Percentiles rank a stretch among this genome's conserved stretches.
Conservation (phyloP, 1,140 invertebrate genomes). For the Wiebesia pumilae region DNA sequence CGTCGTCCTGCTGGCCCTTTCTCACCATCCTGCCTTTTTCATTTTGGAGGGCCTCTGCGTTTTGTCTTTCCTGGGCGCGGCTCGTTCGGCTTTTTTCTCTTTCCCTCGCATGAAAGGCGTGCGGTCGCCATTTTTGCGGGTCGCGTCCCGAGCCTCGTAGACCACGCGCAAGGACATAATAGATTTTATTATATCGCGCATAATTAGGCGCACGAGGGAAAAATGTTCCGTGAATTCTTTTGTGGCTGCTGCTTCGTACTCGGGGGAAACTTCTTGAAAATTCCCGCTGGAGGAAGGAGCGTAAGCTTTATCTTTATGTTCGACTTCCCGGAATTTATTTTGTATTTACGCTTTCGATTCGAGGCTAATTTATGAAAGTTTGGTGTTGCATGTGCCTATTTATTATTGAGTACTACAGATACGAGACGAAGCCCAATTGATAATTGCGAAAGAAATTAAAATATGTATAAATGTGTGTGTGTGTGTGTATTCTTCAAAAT, state of each 20-base stretch:
- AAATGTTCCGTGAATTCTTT: background rate
- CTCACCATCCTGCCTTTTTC: background rate
- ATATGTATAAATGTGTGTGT: background rate
- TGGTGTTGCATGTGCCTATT: background rate
- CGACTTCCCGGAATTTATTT: background rate
- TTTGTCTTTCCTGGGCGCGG: background rate
- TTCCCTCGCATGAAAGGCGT: background rate
- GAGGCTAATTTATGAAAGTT: background rate
- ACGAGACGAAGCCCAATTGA: background rate
- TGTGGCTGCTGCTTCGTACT: background rate
- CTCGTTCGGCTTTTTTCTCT: background rate
- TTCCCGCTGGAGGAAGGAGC: background rate
- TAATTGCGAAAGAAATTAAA: background rate
- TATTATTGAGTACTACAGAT: background rate
- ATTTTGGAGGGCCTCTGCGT: background rate
- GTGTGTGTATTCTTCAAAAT: background rate
- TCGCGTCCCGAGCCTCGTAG: too few relatives aligned
- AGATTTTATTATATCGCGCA: background rate
- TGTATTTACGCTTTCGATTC: background rate
- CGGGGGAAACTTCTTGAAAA: constrained; percentile 12
- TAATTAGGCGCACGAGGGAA: constrained; percentile 6
- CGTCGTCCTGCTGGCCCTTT: constrained; percentile 21
- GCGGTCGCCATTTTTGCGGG: constrained; percentile 17
- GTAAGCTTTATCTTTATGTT: constrained; percentile 7
- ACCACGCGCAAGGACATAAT: background rate